Base-by-base conservation (phyloP, 2,113 vertebrate species). In the Paratilapia polleni region DNA sequence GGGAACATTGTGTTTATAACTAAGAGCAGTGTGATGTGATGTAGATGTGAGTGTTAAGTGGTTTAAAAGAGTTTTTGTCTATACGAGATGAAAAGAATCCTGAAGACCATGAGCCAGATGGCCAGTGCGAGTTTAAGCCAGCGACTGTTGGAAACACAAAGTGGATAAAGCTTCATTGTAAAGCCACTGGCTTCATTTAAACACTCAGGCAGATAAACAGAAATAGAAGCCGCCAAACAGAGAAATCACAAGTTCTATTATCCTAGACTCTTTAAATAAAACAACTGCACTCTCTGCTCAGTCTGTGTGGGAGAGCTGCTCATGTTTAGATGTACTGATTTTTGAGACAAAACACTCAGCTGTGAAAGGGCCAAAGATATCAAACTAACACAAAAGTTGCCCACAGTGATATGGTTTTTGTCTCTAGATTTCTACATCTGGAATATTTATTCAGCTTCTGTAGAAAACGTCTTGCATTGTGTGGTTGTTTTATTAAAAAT, bases 81-180 rank as follows among this genome's bases (percentile, higher is more conserved):
- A n/a, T 63, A 49, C 64, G 77, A 89, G 86, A 93, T 92, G 88
- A 93, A 92, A 91, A 93, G 92, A 82, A 61, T 56, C 75, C n/a
- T 17, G 66, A 79, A 34, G n/a, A 88, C 90, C 85, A 74, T 61
- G 59, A 92, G 88, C 79, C 93, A 95, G 93, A 94, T 94, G 93
- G 93, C 68, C 79, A n/a, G 78, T 34, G 77, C 82, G 60, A 63
- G 66, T 86, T 87, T 83, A 60, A 77, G 89, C 90, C 94, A 92
- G 11, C 20, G 52, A 75, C 78, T 63, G 77, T 26, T 82, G 80
- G 82, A 91, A 91, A 89, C 73, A 87, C 63, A 58, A 87, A 49
- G 49, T 22, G 64, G 28, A 89, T 70, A 87, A 89, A 89, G 88
- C 57, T 38, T 83, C 82, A 62, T 79, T 92, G 89, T 90, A 73